Conservation (phyloP, 2,888 invertebrate genomes). For the Limnephilus lunatus region DNA sequence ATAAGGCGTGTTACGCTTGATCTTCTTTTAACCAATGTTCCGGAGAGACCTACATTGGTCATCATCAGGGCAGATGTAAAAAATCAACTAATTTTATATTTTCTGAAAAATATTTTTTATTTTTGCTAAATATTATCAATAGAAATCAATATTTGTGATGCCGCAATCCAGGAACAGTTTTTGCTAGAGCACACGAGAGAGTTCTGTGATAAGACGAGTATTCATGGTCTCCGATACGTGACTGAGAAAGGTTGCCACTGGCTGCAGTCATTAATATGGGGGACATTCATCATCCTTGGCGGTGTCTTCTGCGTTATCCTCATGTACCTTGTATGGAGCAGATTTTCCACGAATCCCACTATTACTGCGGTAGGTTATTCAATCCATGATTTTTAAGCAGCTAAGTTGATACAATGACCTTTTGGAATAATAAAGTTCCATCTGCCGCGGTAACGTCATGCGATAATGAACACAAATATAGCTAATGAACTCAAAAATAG, state of each 20-base stretch:
- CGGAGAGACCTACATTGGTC: too few relatives aligned
- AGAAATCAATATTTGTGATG: neutral
- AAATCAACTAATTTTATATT: neutral
- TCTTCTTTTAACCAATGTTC: too few relatives aligned
- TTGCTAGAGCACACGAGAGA: conserved; percentile 58
- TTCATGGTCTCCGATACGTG: conserved; percentile 67
- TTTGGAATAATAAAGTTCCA: too few relatives aligned
- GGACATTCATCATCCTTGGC: conserved; percentile 65
- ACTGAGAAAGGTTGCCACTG: conserved; percentile 66
- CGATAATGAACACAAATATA: too few relatives aligned
- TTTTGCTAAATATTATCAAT: neutral
- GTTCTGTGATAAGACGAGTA: conserved; percentile 67
- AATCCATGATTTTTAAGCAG: neutral
- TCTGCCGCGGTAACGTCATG: too few relatives aligned
- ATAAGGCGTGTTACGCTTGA: too few relatives aligned
- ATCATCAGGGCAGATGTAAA: too few relatives aligned
- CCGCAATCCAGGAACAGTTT: conserved; percentile 52
- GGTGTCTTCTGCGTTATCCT: conserved; percentile 67
- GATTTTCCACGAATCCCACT: conserved; percentile 68
- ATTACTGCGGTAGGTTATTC: conserved; percentile 67
- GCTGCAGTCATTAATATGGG: conserved; percentile 66
- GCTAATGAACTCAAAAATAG: too few relatives aligned
- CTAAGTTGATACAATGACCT: too few relatives aligned
- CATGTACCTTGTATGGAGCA: conserved; percentile 67
- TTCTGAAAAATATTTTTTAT: neutral